Evolutionary conservation across 1,140 invertebrate species (phyloP), one percentile per base, ranked within the genome.

Genomic region (Macrobrachium nipponense): DNA sequence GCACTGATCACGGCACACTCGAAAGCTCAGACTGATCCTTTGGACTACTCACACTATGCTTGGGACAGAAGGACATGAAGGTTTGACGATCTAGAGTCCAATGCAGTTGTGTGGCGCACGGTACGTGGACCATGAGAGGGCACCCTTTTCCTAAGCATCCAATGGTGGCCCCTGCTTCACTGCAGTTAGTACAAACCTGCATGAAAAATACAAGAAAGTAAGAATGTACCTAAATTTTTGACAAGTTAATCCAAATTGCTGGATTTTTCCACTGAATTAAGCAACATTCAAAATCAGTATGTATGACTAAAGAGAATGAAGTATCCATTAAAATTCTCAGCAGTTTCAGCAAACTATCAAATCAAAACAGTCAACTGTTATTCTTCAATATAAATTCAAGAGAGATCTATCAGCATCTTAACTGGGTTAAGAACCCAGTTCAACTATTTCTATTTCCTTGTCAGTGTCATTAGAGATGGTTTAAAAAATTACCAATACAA

Each of bases 31-130:
- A 76, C 73, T 60, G 58, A 72, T 51, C 68, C 59, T 73, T 64
- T 61, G 76, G 68, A 27, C 59, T 80, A 80, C 83, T 86, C 68
- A 86, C 83, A 73, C 61, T 85, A 81, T 89, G 88, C 62, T 87
- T 89, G 27, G 85, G 88, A 75, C 88, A 89, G 61, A 87, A 81
- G 12, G 88, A 89, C 79, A 81, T 83, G 82, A 89, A 89, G 60
- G 83, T 87, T 36, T 87, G 17, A 23, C 51, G 76, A 59, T 89
- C 88, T 15, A 89, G 12, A 61, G 78, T 84, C 88, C 88, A 89
- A 36, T 73, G 64, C 43, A 84, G 60, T 6, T 82, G 86, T n/a
- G 62, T 61, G 36, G 88, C 88, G 66, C 88, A 89, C 17, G 88
- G 84, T 20, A 87, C 78, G 62, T 89, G 88, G 15, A 78, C 77